Evolutionary conservation across 2,888 invertebrate species (phyloP).

Genomic region (Caradrina clavipalpis): DNA sequence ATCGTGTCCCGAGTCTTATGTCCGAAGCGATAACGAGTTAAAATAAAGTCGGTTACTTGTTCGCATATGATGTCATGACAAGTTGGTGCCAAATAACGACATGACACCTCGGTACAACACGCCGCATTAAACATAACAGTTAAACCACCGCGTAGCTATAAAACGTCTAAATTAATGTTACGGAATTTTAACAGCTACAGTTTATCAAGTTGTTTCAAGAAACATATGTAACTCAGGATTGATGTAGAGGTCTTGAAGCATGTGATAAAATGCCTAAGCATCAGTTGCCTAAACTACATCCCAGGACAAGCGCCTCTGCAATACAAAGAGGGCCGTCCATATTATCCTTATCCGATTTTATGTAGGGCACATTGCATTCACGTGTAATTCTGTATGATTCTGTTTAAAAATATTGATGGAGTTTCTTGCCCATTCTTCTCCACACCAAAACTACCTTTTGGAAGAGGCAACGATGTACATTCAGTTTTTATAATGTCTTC

Average conservation of each 20-base stretch:
- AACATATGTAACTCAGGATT: neutral
- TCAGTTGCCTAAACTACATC: no score
- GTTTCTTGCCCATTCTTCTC: no score
- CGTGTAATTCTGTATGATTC: no score
- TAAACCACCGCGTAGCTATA: conserved; percentile 38
- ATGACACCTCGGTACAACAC: conserved; percentile 26
- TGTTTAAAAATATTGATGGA: no score
- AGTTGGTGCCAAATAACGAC: conserved; percentile 45
- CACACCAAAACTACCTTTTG: no score
- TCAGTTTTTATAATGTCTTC: no score
- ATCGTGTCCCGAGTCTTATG: neutral
- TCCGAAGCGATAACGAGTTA: conserved; percentile 37
- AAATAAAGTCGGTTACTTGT: conserved; percentile 37
- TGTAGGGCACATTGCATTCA: no score
- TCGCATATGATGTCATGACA: conserved; percentile 46
- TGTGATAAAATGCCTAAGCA: no score
- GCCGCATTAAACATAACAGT: conserved; percentile 38
- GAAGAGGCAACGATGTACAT: no score
- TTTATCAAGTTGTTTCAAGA: neutral
- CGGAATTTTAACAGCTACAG: conserved; percentile 1
- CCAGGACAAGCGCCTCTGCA: no score
- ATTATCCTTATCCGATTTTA: no score
- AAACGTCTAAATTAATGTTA: conserved; percentile 47
- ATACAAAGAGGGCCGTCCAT: no score
- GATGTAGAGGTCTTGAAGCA: neutral